A percentile compares a stretch with the other conserved stretches of the same genome.
Conservation (phyloP, 2,113 vertebrate species). For the Macquaria ambigua region DNA sequence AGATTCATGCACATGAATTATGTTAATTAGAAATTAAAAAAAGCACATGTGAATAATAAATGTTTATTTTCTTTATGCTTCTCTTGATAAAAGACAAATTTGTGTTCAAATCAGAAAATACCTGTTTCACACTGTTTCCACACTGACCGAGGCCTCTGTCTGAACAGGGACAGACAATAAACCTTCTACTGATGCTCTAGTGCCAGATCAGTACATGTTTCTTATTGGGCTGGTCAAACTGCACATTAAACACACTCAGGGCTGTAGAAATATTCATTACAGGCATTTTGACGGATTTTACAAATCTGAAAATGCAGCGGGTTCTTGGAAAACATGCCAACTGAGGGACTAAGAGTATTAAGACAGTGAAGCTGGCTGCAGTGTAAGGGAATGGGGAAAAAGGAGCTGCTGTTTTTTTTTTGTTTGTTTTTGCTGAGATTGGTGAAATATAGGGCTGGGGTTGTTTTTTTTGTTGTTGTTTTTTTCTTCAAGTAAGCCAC, state of each 20-base stretch:
- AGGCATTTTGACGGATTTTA: conserved; percentile 75
- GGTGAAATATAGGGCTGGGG: conserved; percentile 34
- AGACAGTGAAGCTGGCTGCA: conserved; percentile 70
- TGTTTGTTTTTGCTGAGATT: conserved; percentile 49
- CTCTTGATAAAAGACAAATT: conserved; percentile 15
- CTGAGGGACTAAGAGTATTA: conserved; percentile 73
- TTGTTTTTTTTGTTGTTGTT: conserved; percentile 9
- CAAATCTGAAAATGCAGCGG: conserved; percentile 72
- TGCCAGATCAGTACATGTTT: conserved; percentile 42
- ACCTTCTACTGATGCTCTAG: conserved; percentile 23
- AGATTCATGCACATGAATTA: conserved; percentile 49
- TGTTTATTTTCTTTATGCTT: conserved; percentile 1
- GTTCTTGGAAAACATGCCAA: conserved; percentile 76
- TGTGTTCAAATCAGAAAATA: conserved; percentile 26
- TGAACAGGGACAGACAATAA: conserved; percentile 3
- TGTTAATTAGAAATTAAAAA: conserved; percentile 40
- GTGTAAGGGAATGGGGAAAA: conserved; percentile 39
- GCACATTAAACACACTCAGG: conserved; percentile 66
- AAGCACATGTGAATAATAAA: conserved; percentile 29
- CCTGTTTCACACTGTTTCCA: conserved; percentile 10
- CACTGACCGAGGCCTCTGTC: background rate
- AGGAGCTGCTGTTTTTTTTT: conserved; percentile 40
- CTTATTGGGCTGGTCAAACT: conserved; percentile 58
- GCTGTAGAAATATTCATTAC: conserved; percentile 75
- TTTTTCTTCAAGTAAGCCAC: conserved; percentile 28